Evolutionary conservation across 2,797 vertebrate species (phyloP).

Genomic region (Emydoidea blandingii): DNA sequence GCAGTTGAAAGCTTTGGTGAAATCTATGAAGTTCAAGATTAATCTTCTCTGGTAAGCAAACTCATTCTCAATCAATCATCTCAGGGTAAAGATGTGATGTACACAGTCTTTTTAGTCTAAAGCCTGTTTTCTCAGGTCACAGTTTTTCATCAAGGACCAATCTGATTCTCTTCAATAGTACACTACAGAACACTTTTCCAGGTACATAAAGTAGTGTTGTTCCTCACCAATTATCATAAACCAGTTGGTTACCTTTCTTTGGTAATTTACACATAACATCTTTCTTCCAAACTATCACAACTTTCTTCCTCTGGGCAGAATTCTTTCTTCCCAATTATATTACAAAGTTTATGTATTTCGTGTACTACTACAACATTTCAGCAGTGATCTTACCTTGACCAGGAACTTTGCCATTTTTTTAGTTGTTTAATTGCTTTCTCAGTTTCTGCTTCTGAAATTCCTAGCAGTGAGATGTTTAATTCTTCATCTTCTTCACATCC

Average conservation of each 20-base stretch:
- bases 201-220: not conserved
- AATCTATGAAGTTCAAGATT: not conserved
- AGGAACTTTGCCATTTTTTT: not conserved
- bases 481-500: not conserved
- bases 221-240: not conserved
- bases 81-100: not conserved
- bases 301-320: not conserved
- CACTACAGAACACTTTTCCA: not conserved
- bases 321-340: not conserved
- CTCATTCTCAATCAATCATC: not conserved
- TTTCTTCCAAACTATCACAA: too few relatives aligned
- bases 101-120: not conserved
- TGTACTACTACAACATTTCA: not conserved
- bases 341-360: not conserved
- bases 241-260: not conserved
- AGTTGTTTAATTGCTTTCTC: not conserved
- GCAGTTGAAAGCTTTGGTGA: not conserved
- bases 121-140: not conserved
- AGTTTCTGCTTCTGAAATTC: not conserved
- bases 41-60: not conserved
- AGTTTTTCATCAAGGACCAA: not conserved
- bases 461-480: not conserved
- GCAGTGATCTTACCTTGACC: not conserved
- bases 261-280: not conserved
- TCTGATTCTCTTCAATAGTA: not conserved